Evolutionary conservation across 2,888 invertebrate genomes (phyloP), one percentile per base, ranked within the genome.

Genomic region (Agrotis ipsilon): DNA sequence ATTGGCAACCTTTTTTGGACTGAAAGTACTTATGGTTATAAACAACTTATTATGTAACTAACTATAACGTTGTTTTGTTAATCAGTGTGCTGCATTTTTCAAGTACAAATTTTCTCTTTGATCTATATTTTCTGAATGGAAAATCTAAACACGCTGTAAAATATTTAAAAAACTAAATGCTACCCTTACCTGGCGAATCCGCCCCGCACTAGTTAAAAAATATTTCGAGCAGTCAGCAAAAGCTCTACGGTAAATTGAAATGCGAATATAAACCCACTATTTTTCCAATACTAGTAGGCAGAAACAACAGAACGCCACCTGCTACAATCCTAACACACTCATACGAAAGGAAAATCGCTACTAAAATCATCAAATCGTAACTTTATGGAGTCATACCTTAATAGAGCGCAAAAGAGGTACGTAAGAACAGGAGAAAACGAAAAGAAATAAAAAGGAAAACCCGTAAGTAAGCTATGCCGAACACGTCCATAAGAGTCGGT

Each of bases 401-500:
- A 84, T 83, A 78, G 71, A 81, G 68, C 77, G 83, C 71, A 79
- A 83, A 65, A 81, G 81, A 82, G 78, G 78, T 84, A n/a, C n/a
- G n/a, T n/a, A 83, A 85, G 76, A 82, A 86, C 80, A 89, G 24
- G 54, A 60, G 62, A 87, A 83, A 85, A 45, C 19, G 32, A 78
- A 86, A 84, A 75, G 81, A 84, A 89, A 90, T 88, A 91, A 89
- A 91, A 87, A 82, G 61, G 85, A 79, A 88, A 89, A 89, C 68
- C 64, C 82, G 84, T 83, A 86, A 72, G 88, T 89, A 89, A 87
- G 88, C 89, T 88, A 94, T 93, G 92, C 94, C 83, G 85, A 90
- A 92, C 94, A 94, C 94, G 94, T 94, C 81, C 88, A 85, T 89
- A 88, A 88, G 91, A 92, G 91, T 90, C 89, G 91, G 91, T 90